Base-by-base conservation (phyloP, 2,888 invertebrate species). In the Thereva unica region DNA sequence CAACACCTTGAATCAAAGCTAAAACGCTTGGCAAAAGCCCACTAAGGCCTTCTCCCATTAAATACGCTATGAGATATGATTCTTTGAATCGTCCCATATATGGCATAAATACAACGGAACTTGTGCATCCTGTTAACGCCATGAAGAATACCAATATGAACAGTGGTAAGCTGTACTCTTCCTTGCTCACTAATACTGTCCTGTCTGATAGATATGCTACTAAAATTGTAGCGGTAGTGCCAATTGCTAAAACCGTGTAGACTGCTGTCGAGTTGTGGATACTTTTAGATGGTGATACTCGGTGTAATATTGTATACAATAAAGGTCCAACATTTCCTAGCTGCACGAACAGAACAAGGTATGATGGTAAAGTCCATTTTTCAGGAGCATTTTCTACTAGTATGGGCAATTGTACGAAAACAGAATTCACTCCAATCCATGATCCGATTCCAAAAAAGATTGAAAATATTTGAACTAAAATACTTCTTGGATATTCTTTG, bases 391-490 rank as follows among this genome's bases (percentile, higher is more conserved):
- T 80, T 71, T 87, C 83, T 12, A 92, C 90, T 66, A 93, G 82
- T 71, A 92, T 82, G 47, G 93, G 92, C 70, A 93, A 82, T 78
- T 93, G 91, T 71, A 92, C 89, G 84, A 87, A 93, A 68, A 92
- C 83, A 5, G 91, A 91, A 80, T 93, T 93, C 70, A 93, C 86
- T 56, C 89, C 89, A 71, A 93, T 85, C 93, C 93, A 93, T 49
- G 92, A 85, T 75, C 87, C 87, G 63, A 89, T 80, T 45, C 89
- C 89, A 80, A 93, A 93, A 74, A 89, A 79, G 61, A 86, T 83
- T 72, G 90, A 87, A 57, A 91, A 80, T 69, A 85, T 76, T 78
- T 89, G 89, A 10, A 89, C 85, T 63, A 83, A 66, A 53, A 84
- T 72, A 63, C 56, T 67, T 1, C 66, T 47, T 49, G 64, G 56